A percentile compares a stretch with the other conserved stretches of the same genome.
phyloP scores from a whole-genome alignment of 2,888 invertebrate species.

The Hemaris fuciformis region DNA sequence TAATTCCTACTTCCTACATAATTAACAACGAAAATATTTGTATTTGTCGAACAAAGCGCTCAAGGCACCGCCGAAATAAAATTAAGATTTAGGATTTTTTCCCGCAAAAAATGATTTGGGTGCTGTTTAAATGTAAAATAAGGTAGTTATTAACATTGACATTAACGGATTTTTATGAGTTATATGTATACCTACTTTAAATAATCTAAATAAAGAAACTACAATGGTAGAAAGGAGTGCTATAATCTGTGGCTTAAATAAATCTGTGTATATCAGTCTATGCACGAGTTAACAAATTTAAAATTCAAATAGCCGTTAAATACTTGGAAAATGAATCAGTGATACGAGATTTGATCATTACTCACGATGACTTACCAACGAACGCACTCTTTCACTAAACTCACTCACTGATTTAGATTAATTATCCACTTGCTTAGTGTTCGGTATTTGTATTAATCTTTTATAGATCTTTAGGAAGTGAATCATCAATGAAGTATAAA shows the following conservation, averaged over 20 bases:
- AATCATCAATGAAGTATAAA: neutral
- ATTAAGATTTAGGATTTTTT: neutral
- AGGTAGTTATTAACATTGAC: neutral
- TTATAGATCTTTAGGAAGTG: neutral
- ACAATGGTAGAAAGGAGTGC: neutral
- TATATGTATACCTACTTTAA: neutral
- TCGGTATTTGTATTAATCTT: neutral
- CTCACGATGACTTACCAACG: conserved; percentile 6
- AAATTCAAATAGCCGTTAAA: conserved; percentile 4
- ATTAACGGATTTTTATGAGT: neutral
- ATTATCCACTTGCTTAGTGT: conserved; percentile 11
- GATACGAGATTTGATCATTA: conserved; percentile 4
- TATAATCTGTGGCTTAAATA: neutral
- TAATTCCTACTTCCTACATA: neutral
- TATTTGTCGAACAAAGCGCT: neutral
- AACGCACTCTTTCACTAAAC: conserved; percentile 20
- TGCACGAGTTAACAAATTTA: conserved; percentile 2
- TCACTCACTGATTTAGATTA: conserved; percentile 21
- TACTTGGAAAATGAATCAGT: conserved; percentile 5
- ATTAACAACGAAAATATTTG: neutral
- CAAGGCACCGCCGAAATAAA: neutral
- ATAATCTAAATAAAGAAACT: neutral
- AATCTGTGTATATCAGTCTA: neutral
- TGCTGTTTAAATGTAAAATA: neutral
- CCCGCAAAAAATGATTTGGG: neutral